Base-by-base conservation (phyloP, 2,888 invertebrate genomes). In the Lapara coniferarum region DNA sequence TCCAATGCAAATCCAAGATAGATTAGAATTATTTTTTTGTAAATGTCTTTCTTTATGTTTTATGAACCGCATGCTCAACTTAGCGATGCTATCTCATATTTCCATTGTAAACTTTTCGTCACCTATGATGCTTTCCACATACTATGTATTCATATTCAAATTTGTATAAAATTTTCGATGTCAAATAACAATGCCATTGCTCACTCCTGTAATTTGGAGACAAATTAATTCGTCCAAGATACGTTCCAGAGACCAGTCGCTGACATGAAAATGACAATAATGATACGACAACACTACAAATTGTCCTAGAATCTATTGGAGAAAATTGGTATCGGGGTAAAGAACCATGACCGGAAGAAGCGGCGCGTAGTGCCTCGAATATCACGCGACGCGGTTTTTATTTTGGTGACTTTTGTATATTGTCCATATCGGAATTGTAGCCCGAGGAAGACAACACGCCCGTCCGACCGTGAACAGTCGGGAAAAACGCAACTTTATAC, bases 401-500 rank as follows among this genome's bases (percentile, higher is more conserved):
- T 85, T 88, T 88, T 83, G 81, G 84, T 77, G 76, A 79, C 81
- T 81, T 81, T 82, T 74, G 73, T 82, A 81, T 85, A 86, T 89
- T 85, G 83, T 81, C 84, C 82, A 88, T 86, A 91, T 90, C 86
- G 87, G 89, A 87, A 89, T 89, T 77, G 85, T 78, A 81, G 81
- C 76, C 79, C 73, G 82, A 86, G 87, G 87, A 87, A 87, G 87
- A 88, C 86, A 85, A 83, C 81, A 78, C 77, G 75, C 73, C 79
- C 88, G 80, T 66, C 92, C 87, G 84, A 91, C 87, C 93, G 91
- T 90, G 87, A 89, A 88, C 73, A 76, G 80, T 79, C 90, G 80
- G 90, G 91, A 89, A 91, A 92, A 91, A 91, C 90, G 92, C 89
- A 89, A 91, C 80, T 90, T 89, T 85, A 88, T 81, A 88, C 82